Evolutionary conservation across 1,140 invertebrate genomes (phyloP), one percentile per base, ranked within the genome.

Genomic region (Arctopsyche grandis): DNA sequence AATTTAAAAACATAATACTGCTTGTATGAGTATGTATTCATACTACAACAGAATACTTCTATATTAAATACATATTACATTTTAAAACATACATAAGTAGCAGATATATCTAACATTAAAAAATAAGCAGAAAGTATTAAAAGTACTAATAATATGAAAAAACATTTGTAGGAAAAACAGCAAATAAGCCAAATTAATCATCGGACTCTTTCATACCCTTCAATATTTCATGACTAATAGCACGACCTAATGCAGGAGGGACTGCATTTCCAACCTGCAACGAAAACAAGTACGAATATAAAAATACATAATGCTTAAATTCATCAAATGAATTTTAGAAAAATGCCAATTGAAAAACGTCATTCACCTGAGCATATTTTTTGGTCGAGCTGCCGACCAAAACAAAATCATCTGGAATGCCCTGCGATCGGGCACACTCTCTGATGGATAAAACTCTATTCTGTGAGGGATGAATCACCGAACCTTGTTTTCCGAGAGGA

Each of bases 371-470:
- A 83, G 92, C 85, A 86, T 95, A 91, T 83, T 93, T 93, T 83
- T 95, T 93, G 12, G 91, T 82, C 81, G 94, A 89, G 80, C 83
- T 90, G 5, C 94, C 94, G 85, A 88, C 91, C 86, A 95, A 95
- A 52, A 89, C 84, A 84, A 92, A 95, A 0, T 87, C 88, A 85
- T 96, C 94, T 1, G 92, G 91, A 84, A 95, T 95, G 14, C 94
- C 94, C 86, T 96, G 94, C 10, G 93, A 94, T 43, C 94, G 86
- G 0, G 94, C 94, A 86, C 93, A 94, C 85, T 95, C 94, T 29
- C 94, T 84, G 0, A 95, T 93, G 85, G 93, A 94, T 9, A 95
- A 91, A 10, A 95, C 90, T 58, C 94, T 87, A 83, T 92, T 89
- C 84, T 95, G 93, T 77, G 92, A 89, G 21, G 94, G 94, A 88